Evolutionary conservation across 2,888 invertebrate species (phyloP), one percentile per base, ranked within the genome.

Genomic region (Axea sp.): DNA sequence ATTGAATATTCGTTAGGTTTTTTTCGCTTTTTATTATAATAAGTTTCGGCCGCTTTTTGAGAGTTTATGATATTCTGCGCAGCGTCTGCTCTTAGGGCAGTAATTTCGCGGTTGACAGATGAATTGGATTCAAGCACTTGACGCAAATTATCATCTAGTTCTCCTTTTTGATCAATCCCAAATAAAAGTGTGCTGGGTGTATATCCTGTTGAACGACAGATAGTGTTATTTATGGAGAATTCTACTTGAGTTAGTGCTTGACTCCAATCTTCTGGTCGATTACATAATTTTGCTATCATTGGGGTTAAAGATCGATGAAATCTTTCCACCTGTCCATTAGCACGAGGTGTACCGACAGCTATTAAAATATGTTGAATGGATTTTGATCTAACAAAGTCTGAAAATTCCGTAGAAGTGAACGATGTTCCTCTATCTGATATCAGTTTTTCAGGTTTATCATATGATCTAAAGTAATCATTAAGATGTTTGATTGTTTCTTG

Each of bases 281-380:
- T 19, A 7, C 31, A 47, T 0, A 47, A 1, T 19, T 81, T 82
- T 6, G 80, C 51, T 7, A 82, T 35, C 65, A 80, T 77, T 7
- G 77, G 78, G 0, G 75, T 81, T 3, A 81, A 41, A 0, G 45
- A 37, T 11, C 31, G 17, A 8, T 47, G 11, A 4, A 30, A 5
- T 3, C 47, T 5, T 7, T 47, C 47, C 0, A 78, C 69, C 57
- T 85, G 84, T 0, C 84, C 83, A 55, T 84, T 84, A 0, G 81
- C 78, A 22, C 81, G 71, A 0, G 82, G 82, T 0, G 77, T 77
- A 2, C 65, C 78, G 0, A 78, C 73, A 2, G 83, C 81, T 1
- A 82, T 77, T 24, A 76, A 53, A 7, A 81, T 73, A 39, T 80
- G 79, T 7, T 65, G 19, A n/a, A 76, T 9, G 4, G n/a, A 53